Evolutionary conservation across 2,888 invertebrate species (phyloP), one percentile per base, ranked within the genome.

Genomic region (Anagyrus pseudococci): DNA sequence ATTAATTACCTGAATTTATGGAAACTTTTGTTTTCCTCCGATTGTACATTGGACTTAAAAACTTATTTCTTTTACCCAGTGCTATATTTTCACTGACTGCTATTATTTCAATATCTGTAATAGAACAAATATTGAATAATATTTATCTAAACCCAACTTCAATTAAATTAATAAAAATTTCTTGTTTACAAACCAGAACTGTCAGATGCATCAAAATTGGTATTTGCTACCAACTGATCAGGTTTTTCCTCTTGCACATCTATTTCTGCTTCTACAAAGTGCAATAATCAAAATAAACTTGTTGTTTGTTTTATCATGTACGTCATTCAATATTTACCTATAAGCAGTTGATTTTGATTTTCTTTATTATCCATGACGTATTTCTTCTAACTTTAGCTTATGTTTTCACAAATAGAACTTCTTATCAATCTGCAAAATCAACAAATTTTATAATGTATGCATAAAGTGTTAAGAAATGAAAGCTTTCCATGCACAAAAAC

Each of bases 41-140:
- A 17, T 53, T 43, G 10, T 26, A 10, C 22, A 40, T 26, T 22
- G 15, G 17, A 13, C n/a, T 47, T 26, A 37, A 41, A 3, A 58
- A 25, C 25, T 20, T 29, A 33, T 49, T 43, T 20, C 17, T 48
- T 19, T 43, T 49, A 25, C 19, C 15, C 10, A 15, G n/a, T 17
- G 41, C 8, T 2, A 40, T 40, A 22, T 20, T 63, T 46, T 37
- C 19, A 22, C 44, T 48, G 0, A 58, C 49, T 37, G n/a, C 43
- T 25, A 63, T 23, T 44, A 63, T 49, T 22, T 63, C 62, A 20
- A 58, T 43, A 26, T 63, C 62, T 63, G 17, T 4, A 58, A 49
- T 8, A 48, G 49, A 47, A 13, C 19, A 1, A 48, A 25, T 37
- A 22, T 7, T 0, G 1, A 29, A 19, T 19, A 8, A 15, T 4